Evolutionary conservation across 2,888 invertebrate genomes (phyloP).

Genomic region (Orthosia cruda): DNA sequence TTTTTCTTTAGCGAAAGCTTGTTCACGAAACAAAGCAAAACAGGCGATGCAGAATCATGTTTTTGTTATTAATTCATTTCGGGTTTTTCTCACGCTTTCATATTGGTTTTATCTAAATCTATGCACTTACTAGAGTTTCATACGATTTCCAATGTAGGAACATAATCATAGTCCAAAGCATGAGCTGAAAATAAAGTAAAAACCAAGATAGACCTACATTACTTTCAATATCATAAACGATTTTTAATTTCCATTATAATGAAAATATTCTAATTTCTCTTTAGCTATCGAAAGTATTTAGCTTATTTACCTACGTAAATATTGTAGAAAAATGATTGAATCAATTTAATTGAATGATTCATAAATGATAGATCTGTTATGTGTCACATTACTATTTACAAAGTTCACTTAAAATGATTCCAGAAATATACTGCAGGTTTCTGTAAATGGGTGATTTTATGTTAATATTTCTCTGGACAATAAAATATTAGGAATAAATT

Average conservation of each 20-base stretch:
- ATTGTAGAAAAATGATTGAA: neutral
- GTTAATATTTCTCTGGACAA: too few relatives aligned
- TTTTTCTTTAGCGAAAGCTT: conserved; percentile 25
- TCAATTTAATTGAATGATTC: neutral
- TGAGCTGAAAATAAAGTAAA: too few relatives aligned
- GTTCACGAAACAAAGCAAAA: conserved; percentile 23
- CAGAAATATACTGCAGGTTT: neutral
- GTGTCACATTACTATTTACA: too few relatives aligned
- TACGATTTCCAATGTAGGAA: neutral
- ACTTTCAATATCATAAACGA: neutral
- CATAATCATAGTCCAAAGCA: neutral
- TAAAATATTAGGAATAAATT: too few relatives aligned
- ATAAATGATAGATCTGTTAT: neutral
- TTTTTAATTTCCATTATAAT: neutral
- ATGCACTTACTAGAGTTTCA: neutral
- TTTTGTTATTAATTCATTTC: conserved; percentile 56
- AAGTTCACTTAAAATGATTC: too few relatives aligned
- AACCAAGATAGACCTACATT: neutral
- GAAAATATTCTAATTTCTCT: neutral
- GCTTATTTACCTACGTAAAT: neutral
- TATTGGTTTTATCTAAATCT: neutral
- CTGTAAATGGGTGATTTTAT: neutral
- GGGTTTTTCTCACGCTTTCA: conserved; percentile 19
- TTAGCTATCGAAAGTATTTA: neutral
- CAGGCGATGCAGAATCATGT: conserved; percentile 30